Conservation (phyloP, 2,113 vertebrate genomes). For the Heptranchias perlo region DNA sequence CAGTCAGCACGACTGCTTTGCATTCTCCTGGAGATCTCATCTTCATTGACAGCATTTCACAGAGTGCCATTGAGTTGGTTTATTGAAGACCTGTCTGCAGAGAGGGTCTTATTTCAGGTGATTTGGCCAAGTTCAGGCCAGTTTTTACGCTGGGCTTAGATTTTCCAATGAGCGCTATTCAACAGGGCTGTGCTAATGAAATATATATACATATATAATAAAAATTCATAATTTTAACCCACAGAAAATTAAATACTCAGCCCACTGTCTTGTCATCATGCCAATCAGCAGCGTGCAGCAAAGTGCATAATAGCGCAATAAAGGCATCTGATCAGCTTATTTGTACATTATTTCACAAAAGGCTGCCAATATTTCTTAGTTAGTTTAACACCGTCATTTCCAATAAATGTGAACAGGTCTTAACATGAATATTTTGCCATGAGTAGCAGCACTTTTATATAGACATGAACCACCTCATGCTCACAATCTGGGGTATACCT, state of each 20-base stretch:
- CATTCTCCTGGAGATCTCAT: background rate
- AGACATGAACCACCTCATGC: background rate
- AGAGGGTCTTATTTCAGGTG: background rate
- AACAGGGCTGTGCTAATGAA: background rate
- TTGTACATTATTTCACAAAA: background rate
- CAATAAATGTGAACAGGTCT: background rate
- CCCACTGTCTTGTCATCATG: background rate
- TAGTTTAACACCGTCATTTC: background rate
- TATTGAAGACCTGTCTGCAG: background rate
- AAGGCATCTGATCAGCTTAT: background rate
- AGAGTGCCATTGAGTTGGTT: background rate
- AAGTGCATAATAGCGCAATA: background rate
- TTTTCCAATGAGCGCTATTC: background rate
- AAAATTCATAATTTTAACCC: background rate
- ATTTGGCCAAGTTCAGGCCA: background rate
- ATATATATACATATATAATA: background rate
- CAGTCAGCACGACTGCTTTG: background rate
- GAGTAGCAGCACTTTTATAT: background rate
- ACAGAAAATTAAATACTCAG: background rate
- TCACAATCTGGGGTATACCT: background rate
- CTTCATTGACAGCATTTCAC: background rate
- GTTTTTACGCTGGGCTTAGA: background rate
- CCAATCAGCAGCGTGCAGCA: background rate
- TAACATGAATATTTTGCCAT: background rate
- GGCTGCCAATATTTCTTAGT: background rate